These are phyloP conservation scores for Scaptomyza tumidula DNA, from an alignment of 2,888 invertebrate genomes.

Conservation along the genomic window DNA sequence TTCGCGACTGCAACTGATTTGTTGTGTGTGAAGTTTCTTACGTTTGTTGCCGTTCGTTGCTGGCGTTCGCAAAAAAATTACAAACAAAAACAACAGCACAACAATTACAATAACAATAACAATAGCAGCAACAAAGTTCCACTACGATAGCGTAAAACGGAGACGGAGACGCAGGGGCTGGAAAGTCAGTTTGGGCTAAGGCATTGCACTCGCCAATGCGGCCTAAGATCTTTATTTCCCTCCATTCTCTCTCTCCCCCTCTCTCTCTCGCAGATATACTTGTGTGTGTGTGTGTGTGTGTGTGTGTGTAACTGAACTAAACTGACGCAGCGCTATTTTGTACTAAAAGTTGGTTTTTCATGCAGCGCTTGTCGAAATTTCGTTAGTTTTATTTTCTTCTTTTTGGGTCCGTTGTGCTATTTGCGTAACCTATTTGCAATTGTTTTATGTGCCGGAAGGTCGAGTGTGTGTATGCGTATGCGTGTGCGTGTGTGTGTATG, in stretches of 20 bases:
- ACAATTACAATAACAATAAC: slow-evolving; percentile 1
- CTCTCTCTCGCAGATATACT: neutral
- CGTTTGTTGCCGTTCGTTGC: slow-evolving; percentile 17
- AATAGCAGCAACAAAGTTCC: slow-evolving; percentile 1
- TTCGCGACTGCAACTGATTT: slow-evolving; percentile 79
- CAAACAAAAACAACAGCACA: neutral
- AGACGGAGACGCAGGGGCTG: too few relatives aligned
- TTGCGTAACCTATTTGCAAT: slow-evolving; percentile 62
- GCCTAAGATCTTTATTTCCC: slow-evolving; percentile 10
- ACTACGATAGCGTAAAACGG: slow-evolving; percentile 1
- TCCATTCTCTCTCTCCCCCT: neutral
- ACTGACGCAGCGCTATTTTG: slow-evolving; percentile 15
- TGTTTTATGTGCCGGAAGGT: slow-evolving; percentile 62
- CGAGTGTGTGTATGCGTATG: slow-evolving; percentile 13
- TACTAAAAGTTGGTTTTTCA: slow-evolving; percentile 25
- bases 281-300: neutral
- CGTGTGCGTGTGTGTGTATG: slow-evolving; percentile 5
- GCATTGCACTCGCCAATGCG: slow-evolving; percentile 46
- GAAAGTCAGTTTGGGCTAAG: slow-evolving; percentile 18
- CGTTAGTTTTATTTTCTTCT: slow-evolving; percentile 28
- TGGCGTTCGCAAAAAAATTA: slow-evolving; percentile 46
- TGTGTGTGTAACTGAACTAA: neutral
- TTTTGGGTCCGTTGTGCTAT: slow-evolving; percentile 44
- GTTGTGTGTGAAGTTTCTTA: slow-evolving; percentile 64
- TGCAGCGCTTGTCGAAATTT: slow-evolving; percentile 36